Evolutionary conservation across 2,888 invertebrate genomes (phyloP), one percentile per base, ranked within the genome.

Genomic region (Hydraecia micacea): DNA sequence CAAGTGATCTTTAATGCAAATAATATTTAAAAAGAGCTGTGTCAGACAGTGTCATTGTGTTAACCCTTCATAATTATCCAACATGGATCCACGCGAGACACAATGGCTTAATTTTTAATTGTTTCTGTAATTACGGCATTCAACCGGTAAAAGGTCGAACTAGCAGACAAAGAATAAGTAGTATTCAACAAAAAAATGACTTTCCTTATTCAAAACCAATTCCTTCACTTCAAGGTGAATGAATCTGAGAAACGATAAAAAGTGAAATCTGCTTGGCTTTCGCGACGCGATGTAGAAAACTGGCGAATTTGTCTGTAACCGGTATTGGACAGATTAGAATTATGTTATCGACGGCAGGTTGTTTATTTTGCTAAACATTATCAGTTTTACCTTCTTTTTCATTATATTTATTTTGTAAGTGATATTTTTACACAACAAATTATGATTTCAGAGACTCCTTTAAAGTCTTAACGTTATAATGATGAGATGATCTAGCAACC

Each of bases 241-340:
- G 28, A 72, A 65, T 81, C 49, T 49, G 42, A 73, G 67, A 65
- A 39, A 39, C 72, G 71, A 78, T 77, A 73, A 81, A 81, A 85
- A 87, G 81, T 81, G 83, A 81, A 87, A 86, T 75, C 82, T 32
- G 55, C 2, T 66, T 75, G 49, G 52, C 73, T 77, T 78, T 81
- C 78, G 71, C 80, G 65, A 55, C 55, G 36, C 62, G 72, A 69
- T 67, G 70, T 77, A 77, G 78, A 77, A 73, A 78, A 83, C 82
- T 76, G 63, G 70, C 39, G 46, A 71, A 85, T 88, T 88, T 28
- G 81, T 58, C 71, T 32, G 49, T 69, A 77, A 84, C 73, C 74
- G 63, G 55, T 63, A 58, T 49, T 75, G 21, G 32, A 68, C 32
- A 25, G 28, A 49, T 81, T 52, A 55, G 25, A 49, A 32, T 36